Conservation (phyloP, 2,888 invertebrate genomes). For the Sisyra nigra region DNA sequence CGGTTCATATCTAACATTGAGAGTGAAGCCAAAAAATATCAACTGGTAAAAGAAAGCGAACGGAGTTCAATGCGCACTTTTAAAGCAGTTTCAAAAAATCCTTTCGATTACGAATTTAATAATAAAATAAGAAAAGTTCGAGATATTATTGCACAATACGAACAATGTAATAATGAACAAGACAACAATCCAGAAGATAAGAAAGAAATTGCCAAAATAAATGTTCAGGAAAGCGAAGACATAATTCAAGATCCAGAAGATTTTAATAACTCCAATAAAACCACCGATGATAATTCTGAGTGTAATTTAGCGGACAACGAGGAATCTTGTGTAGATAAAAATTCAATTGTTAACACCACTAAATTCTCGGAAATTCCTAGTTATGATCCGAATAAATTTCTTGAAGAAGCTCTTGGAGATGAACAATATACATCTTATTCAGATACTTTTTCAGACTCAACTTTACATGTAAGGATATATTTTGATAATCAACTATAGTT, state of each 20-base stretch:
- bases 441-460: too few species aligned
- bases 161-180: background rate
- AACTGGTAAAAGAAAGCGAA: background rate
- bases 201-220: background rate
- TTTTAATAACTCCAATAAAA: background rate
- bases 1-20: background rate
- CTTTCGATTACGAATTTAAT: background rate
- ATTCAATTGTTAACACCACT: background rate
- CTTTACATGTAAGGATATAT: too few species aligned
- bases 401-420: conserved; percentile 1
- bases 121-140: background rate
- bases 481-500: too few species aligned
- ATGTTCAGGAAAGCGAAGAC: background rate
- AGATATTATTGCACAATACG: background rate
- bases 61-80: background rate
- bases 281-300: background rate
- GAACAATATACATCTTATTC: background rate
- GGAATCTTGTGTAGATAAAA: background rate
- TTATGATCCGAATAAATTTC: conserved; percentile 1
- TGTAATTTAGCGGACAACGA: background rate
- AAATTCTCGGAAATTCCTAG: background rate
- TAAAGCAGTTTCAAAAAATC: background rate
- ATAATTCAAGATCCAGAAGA: background rate
- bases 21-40: background rate
- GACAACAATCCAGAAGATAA: background rate